These are phyloP conservation scores for Thalassarche chlororhynchos DNA, from an alignment of 2,113 vertebrate genomes.

Conservation along the genomic window DNA sequence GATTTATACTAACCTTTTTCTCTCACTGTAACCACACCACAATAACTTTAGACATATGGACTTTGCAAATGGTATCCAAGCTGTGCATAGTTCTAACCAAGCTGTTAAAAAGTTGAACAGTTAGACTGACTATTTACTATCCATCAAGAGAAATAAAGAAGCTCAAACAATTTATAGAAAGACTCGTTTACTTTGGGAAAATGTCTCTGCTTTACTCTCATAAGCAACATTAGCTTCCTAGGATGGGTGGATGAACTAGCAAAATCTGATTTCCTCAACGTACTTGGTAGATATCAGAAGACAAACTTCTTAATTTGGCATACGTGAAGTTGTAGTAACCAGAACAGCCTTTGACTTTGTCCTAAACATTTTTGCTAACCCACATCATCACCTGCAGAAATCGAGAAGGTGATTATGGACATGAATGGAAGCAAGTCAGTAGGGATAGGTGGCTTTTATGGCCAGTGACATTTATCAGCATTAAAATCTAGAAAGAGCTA, in stretches of 20 bases:
- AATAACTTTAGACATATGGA: background rate
- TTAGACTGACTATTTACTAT: background rate
- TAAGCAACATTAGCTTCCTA: background rate
- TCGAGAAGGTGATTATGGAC: background rate
- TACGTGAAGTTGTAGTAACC: background rate
- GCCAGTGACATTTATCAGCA: background rate
- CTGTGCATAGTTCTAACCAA: background rate
- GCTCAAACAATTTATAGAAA: background rate
- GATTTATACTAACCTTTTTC: background rate
- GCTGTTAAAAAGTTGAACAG: background rate
- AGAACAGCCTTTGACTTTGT: background rate
- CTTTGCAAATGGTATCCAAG: slow-evolving; percentile 3
- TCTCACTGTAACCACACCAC: background rate
- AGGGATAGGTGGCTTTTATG: background rate
- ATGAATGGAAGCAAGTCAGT: background rate
- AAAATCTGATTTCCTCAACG: background rate
- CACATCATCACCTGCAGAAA: background rate
- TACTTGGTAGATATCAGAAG: background rate
- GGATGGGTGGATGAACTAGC: background rate
- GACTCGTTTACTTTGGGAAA: background rate
- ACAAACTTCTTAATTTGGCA: background rate
- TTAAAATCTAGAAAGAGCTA: background rate
- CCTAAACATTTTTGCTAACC: background rate
- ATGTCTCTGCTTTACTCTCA: background rate
- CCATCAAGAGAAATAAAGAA: background rate